phyloP scores from a whole-genome alignment of 2,888 invertebrate genomes.

The Leptinotarsa haldemani region DNA sequence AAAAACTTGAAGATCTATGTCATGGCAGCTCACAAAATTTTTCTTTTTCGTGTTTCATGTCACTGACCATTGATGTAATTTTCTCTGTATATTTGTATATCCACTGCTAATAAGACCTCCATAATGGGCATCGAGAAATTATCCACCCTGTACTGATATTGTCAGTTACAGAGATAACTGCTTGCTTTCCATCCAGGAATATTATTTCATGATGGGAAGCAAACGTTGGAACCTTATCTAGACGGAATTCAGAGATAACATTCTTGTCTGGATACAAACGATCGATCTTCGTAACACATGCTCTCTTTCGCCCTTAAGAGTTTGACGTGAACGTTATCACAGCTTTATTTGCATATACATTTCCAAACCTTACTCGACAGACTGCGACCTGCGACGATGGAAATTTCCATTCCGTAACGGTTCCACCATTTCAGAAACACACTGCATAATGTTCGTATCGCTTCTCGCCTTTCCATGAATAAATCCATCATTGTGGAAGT shows the following conservation, averaged over 20 bases:
- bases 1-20: too few species aligned
- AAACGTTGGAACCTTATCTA: too few species aligned
- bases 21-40: too few species aligned
- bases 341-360: background rate
- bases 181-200: too few species aligned
- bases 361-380: constrained; percentile 7
- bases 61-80: too few species aligned
- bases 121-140: too few species aligned
- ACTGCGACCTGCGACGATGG: constrained; percentile 7
- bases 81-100: too few species aligned
- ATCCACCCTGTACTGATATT: too few species aligned
- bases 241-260: background rate
- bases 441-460: constrained; percentile 16
- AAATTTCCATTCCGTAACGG: constrained; percentile 9
- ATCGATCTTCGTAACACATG: constrained; percentile 7
- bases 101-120: too few species aligned
- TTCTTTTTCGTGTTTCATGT: too few species aligned
- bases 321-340: constrained; percentile 4
- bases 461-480: constrained; percentile 13
- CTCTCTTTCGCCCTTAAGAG: background rate
- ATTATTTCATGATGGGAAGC: too few species aligned
- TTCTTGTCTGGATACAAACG: background rate
- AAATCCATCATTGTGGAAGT: constrained; percentile 19
- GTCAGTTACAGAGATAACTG: too few species aligned
- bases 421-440: constrained; percentile 2